These are phyloP conservation scores for Calycopis cecrops DNA, from an alignment of 1,140 invertebrate species.

Conservation along the genomic window DNA sequence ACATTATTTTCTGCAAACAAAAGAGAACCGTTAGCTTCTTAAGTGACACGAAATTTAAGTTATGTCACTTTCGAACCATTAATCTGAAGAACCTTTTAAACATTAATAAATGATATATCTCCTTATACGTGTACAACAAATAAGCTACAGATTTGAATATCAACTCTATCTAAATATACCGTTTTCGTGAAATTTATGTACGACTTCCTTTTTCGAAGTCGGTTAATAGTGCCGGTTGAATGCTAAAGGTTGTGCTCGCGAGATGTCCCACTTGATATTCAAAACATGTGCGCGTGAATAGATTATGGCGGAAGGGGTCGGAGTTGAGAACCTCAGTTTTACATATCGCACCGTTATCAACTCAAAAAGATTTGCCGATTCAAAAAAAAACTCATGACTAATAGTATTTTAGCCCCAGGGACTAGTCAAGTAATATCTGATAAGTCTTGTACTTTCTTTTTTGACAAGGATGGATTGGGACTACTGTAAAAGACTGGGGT, in stretches of 20 bases:
- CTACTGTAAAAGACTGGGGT: too few relatives aligned
- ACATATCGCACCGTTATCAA: constrained; percentile 5
- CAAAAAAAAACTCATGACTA: background rate
- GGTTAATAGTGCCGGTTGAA: constrained; percentile 1
- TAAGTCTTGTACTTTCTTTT: too few relatives aligned
- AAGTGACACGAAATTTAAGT: too few relatives aligned
- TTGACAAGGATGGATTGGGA: too few relatives aligned
- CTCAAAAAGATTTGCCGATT: constrained; percentile 9
- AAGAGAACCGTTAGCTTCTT: too few relatives aligned
- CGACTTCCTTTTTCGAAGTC: constrained; percentile 6
- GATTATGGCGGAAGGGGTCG: constrained; percentile 7
- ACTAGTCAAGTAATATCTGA: too few relatives aligned
- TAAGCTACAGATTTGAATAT: background rate
- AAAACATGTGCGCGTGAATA: constrained; percentile 7
- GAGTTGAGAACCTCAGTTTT: constrained; percentile 6
- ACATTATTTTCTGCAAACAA: too few relatives aligned
- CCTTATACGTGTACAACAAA: too few relatives aligned
- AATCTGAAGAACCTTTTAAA: too few relatives aligned
- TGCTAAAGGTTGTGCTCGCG: constrained; percentile 7
- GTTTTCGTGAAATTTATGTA: background rate
- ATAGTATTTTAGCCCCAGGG: too few relatives aligned
- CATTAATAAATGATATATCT: too few relatives aligned
- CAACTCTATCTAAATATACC: constrained; percentile 2
- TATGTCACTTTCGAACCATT: too few relatives aligned
- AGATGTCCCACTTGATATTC: constrained; percentile 9